Evolutionary conservation across 2,888 invertebrate genomes (phyloP).

Genomic region (Brachypalpus laphriformis): DNA sequence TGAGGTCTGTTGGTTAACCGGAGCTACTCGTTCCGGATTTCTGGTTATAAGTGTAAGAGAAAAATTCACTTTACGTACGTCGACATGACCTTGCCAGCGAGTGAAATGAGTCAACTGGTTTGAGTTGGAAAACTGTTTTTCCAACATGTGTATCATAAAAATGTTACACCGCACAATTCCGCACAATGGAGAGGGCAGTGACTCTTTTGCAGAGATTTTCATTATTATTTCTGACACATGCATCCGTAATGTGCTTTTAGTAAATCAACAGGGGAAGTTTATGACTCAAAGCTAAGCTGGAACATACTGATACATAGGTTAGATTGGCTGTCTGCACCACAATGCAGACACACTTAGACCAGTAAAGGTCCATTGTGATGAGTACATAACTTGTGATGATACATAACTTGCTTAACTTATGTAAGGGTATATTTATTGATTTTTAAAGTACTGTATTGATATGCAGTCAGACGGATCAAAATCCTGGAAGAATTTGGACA

Average conservation of each 20-base stretch:
- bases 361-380: too few species aligned
- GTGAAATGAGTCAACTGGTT: slow-evolving; percentile 10
- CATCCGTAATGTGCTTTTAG: neutral
- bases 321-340: too few species aligned
- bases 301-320: too few species aligned
- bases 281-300: too few species aligned
- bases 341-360: too few species aligned
- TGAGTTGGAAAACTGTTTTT: neutral
- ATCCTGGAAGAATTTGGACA: too few species aligned
- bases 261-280: neutral
- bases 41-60: slow-evolving; percentile 3
- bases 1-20: neutral
- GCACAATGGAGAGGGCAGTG: neutral
- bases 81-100: neutral
- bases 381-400: neutral
- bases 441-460: too few species aligned
- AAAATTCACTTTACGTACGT: neutral
- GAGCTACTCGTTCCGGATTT: slow-evolving; percentile 16
- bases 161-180: neutral
- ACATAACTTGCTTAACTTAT: too few species aligned
- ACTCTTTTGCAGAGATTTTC: neutral
- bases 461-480: too few species aligned
- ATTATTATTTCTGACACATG: neutral
- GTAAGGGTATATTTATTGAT: neutral
- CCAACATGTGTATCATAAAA: too few species aligned